phyloP scores from a whole-genome alignment of 2,797 vertebrate species.

The Varecia variegata region DNA sequence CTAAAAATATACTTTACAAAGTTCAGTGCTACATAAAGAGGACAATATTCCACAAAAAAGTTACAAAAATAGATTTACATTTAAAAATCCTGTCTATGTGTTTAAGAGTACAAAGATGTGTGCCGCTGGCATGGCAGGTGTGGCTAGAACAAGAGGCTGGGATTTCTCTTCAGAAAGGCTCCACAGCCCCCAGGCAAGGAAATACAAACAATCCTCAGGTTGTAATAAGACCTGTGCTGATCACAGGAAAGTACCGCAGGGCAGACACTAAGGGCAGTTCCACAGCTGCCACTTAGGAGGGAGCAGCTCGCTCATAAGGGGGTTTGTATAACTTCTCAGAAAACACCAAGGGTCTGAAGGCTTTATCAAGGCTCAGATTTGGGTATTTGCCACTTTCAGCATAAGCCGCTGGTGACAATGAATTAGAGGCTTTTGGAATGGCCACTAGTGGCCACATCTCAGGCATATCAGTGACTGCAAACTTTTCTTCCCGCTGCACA shows the following conservation, averaged over 20 bases:
- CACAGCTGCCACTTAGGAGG: conserved; percentile 5
- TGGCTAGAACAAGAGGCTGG: conserved; percentile 48
- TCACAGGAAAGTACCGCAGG: not conserved
- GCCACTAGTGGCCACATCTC: not conserved
- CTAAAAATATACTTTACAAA: conserved; percentile 73
- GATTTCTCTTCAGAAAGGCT: not conserved
- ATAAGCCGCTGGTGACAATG: not conserved
- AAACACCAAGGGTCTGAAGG: conserved; percentile 61
- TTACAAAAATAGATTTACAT: conserved; percentile 73
- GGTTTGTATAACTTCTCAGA: not conserved
- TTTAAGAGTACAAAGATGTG: conserved; percentile 53
- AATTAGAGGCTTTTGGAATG: not conserved
- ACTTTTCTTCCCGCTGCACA: accelerated
- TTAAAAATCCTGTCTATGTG: conserved; percentile 62
- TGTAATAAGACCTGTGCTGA: conserved; percentile 59
- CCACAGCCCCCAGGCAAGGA: conserved; percentile 2
- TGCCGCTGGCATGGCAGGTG: not conserved
- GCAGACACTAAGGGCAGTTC: not conserved
- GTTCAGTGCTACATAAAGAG: conserved; percentile 43
- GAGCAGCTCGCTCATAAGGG: not conserved
- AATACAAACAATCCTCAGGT: conserved; percentile 47
- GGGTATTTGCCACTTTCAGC: not conserved
- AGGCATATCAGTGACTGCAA: accelerated
- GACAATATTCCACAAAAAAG: conserved; percentile 34
- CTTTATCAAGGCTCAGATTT: conserved; percentile 24